Conservation (phyloP, 2,888 invertebrate genomes). For the Dryocosmus kuriphilus region DNA sequence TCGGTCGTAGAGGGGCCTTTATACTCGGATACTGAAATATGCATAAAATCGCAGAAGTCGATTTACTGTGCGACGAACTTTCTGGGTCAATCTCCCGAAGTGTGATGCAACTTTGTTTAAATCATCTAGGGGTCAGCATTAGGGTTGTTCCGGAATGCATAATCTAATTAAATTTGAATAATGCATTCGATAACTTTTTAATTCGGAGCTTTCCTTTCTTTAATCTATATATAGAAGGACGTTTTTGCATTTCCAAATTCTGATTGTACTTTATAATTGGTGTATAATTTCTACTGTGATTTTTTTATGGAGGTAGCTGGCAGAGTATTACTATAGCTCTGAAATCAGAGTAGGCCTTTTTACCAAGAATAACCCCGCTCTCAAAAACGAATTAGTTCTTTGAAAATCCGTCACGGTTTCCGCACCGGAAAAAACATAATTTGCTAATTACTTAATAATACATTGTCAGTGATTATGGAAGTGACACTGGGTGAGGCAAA, state of each 20-base stretch:
- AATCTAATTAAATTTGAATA: slow-evolving; percentile 22
- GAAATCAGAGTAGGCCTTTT: not conserved
- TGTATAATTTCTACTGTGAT: not conserved
- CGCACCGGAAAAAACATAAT: slow-evolving; percentile 1
- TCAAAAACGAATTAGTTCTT: not conserved
- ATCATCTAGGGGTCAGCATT: slow-evolving; percentile 6
- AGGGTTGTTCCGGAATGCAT: slow-evolving; percentile 5
- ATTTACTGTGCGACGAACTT: slow-evolving; percentile 9
- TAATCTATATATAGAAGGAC: not conserved
- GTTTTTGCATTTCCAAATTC: not conserved
- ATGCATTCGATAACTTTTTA: slow-evolving; percentile 17
- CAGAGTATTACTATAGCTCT: not conserved
- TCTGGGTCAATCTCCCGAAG: slow-evolving; percentile 18
- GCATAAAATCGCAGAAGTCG: not conserved
- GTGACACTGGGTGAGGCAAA: not conserved
- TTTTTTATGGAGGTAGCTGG: not conserved
- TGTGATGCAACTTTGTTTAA: slow-evolving; percentile 10
- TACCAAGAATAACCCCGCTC: not conserved
- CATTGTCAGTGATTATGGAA: not conserved
- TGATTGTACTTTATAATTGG: not conserved
- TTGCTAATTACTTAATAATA: slow-evolving; percentile 18
- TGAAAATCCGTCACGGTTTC: not conserved
- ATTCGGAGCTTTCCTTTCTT: not conserved
- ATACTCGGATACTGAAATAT: not conserved
- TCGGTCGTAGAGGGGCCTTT: slow-evolving; percentile 43